phyloP scores from a whole-genome alignment of 2,888 invertebrate species.

The Coenonympha arcania region DNA sequence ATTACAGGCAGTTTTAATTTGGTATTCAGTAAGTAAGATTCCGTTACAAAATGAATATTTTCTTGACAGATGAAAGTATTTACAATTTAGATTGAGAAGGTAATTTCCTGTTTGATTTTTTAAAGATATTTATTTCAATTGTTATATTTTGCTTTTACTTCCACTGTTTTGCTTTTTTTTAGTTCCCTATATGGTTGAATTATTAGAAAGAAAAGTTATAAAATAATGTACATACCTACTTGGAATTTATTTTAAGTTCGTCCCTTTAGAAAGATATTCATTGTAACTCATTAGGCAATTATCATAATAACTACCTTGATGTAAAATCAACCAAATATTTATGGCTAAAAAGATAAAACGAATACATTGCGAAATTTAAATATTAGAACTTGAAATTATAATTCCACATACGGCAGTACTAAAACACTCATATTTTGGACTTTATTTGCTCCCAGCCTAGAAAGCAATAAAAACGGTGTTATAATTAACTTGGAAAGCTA shows the following conservation, averaged over 20 bases:
- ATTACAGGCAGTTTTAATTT: background rate
- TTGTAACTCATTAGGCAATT: too few relatives aligned
- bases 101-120: constrained; percentile 48
- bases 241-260: too few relatives aligned
- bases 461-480: constrained; percentile 41
- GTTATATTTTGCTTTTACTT: background rate
- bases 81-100: constrained; percentile 27
- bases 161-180: too few relatives aligned
- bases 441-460: constrained; percentile 23
- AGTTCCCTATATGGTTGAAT: too few relatives aligned
- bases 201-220: too few relatives aligned
- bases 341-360: too few relatives aligned
- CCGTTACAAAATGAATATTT: constrained; percentile 6
- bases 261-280: too few relatives aligned
- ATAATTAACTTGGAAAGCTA: constrained; percentile 48
- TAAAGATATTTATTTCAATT: constrained; percentile 37
- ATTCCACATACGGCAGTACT: background rate
- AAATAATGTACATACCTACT: too few relatives aligned
- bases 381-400: too few relatives aligned
- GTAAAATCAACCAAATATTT: too few relatives aligned
- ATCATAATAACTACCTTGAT: too few relatives aligned
- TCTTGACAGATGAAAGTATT: background rate
- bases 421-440: background rate
- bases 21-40: background rate
- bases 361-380: too few relatives aligned